phyloP scores from a whole-genome alignment of 2,888 invertebrate species.

The Priocnemis perturbator region DNA sequence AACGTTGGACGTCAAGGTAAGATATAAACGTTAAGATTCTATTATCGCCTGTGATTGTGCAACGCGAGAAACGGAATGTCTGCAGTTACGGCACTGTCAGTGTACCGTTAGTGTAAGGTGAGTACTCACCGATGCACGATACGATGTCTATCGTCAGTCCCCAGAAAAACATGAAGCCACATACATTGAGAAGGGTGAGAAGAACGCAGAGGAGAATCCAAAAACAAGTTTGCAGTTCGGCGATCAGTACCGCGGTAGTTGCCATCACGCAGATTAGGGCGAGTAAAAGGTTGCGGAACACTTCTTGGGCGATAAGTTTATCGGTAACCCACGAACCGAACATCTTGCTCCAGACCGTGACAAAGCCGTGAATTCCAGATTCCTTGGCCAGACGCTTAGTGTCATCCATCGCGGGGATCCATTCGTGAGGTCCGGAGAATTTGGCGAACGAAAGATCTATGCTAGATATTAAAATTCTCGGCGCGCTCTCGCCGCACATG shows the following conservation, averaged over 20 bases:
- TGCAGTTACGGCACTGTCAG: not conserved
- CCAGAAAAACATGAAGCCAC: constrained; percentile 88
- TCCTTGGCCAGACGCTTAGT: constrained; percentile 78
- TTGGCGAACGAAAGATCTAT: constrained; percentile 81
- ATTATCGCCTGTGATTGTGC: not conserved
- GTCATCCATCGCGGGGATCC: constrained; percentile 85
- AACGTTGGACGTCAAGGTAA: too few species aligned
- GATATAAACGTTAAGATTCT: not conserved
- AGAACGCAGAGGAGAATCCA: constrained; percentile 87
- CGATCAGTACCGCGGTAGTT: constrained; percentile 86
- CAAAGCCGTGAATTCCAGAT: constrained; percentile 80
- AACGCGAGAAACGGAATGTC: not conserved
- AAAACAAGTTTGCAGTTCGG: constrained; percentile 85
- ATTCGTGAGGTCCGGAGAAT: constrained; percentile 80
- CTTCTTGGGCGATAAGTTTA: constrained; percentile 85
- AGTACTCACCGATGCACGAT: constrained; percentile 82
- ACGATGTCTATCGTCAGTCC: constrained; percentile 88
- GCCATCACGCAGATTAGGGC: constrained; percentile 87
- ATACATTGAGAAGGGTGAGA: constrained; percentile 84
- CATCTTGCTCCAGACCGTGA: constrained; percentile 83
- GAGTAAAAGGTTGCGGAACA: constrained; percentile 85
- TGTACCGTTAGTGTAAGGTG: not conserved
- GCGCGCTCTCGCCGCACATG: constrained; percentile 80
- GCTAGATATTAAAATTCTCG: constrained; percentile 79
- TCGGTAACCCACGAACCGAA: constrained; percentile 88